Percentiles rank a stretch among this genome's conserved stretches.
Evolutionary conservation across 2,113 vertebrate species (phyloP).

Genomic region (Ceyx melanurus): DNA sequence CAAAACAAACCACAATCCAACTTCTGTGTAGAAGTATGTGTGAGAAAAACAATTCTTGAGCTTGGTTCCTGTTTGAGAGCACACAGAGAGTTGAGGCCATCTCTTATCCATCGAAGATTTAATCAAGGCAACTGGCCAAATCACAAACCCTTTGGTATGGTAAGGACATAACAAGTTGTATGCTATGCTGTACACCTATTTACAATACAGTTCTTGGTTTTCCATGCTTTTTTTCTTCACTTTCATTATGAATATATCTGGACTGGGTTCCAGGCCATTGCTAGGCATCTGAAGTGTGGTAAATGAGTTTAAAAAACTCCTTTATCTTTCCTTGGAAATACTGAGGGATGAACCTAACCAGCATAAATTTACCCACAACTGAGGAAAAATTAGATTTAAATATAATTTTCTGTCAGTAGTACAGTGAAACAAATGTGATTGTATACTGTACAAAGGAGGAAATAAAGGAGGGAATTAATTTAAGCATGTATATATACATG

Average conservation of each 20-base stretch:
- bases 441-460: background rate
- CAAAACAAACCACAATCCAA: too few relatives aligned
- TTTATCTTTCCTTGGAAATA: background rate
- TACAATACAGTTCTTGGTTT: background rate
- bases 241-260: background rate
- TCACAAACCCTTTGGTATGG: fast-evolving
- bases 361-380: background rate
- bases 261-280: background rate
- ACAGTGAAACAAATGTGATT: background rate
- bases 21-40: fast-evolving
- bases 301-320: background rate
- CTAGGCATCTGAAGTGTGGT: background rate
- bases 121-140: background rate
- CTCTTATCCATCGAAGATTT: background rate
- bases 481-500: fast-evolving
- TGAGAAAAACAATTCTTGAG: background rate
- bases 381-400: background rate
- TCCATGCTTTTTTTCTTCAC: background rate
- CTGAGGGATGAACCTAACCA: fast-evolving
- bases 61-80: background rate
- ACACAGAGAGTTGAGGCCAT: background rate
- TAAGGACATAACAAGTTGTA: background rate
- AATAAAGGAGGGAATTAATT: background rate
- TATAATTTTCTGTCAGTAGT: background rate
- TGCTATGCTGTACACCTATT: background rate